Base-by-base conservation (phyloP, 2,797 vertebrate genomes). In the Echeneis naucrates region DNA sequence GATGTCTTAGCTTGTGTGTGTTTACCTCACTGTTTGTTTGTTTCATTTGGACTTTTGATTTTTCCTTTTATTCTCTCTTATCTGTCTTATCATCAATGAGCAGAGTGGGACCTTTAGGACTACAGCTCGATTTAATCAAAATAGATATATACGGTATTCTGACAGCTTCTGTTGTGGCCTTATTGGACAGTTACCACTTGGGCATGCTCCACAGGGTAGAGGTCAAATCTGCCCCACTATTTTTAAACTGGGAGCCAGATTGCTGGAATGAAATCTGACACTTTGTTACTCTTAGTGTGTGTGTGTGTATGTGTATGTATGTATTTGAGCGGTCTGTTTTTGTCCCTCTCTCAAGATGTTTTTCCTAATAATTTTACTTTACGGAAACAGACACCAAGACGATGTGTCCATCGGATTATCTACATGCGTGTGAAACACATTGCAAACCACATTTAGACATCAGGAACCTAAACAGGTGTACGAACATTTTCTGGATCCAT, bases 221-320 rank as follows among this genome's bases (percentile, higher is more conserved):
- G 83, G 83, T 91, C 84, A 91, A 82, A 80, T 65, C 60, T 73
- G 69, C 24, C 50, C 37, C 66, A 52, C 88, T 90, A 94, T 94
- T 92, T 93, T 92, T 91, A 92, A 88, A 89, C 83, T 13, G 21
- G 60, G 57, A 73, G 78, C 69, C 1, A 55, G 75, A 73, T 87
- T 72, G 71, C 83, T 83, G 83, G 84, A 87, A 74, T 57, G 93
- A 89, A 94, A 95, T 69, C 14, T 35, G 86, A 95, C 77, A 85
- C 92, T 72, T 64, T 82, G 79, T 91, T 77, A 73, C 89, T 82
- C 78, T 85, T 80, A 58, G 61, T 75, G 55, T 47, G 9, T 52
- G 59, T 80, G 64, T 64, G 61, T 61, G 51, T 64, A 35, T 44
- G 51, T 63, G 47, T 57, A 35, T 44, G 51, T 63, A 47, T 57